These are phyloP conservation scores for Eristalis pertinax DNA, from an alignment of 2,888 invertebrate species.

Conservation along the genomic window DNA sequence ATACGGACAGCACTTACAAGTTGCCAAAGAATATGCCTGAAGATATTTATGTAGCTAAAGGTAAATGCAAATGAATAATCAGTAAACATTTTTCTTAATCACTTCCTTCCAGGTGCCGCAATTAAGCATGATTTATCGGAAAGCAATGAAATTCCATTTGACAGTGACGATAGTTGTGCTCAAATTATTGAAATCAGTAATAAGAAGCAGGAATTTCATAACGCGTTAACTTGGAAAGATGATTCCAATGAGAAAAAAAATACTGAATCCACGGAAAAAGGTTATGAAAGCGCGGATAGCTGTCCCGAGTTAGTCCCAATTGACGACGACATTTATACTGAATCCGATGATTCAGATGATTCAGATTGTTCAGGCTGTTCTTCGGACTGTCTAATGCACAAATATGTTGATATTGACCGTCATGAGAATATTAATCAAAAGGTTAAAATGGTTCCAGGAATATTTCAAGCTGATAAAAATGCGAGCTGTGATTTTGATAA, in stretches of 20 bases:
- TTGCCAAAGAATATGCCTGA: conserved; percentile 74
- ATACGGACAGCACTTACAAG: conserved; percentile 40
- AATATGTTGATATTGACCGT: background rate
- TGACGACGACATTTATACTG: background rate
- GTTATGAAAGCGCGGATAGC: conserved; percentile 70
- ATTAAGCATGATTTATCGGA: conserved; percentile 73
- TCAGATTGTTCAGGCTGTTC: background rate
- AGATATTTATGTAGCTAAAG: conserved; percentile 75
- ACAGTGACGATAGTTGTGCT: conserved; percentile 73
- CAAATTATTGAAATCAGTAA: conserved; percentile 75
- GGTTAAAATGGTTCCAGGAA: conserved; percentile 21
- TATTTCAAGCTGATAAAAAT: conserved; percentile 22
- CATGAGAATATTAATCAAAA: background rate
- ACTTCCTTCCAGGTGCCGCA: conserved; percentile 73
- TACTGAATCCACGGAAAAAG: background rate
- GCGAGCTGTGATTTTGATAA: background rate
- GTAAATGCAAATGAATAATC: conserved; percentile 49
- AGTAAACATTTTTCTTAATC: background rate
- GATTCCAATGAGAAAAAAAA: background rate
- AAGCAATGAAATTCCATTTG: conserved; percentile 72
- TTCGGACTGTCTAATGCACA: background rate
- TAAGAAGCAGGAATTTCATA: conserved; percentile 60
- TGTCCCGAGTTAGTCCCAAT: conserved; percentile 60
- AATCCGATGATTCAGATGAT: conserved; percentile 3
- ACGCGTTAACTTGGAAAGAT: conserved; percentile 26